A percentile compares a stretch with the other conserved stretches of the same genome.
Evolutionary conservation across 2,888 invertebrate species (phyloP).

Genomic region (Oxyteleia sp.): DNA sequence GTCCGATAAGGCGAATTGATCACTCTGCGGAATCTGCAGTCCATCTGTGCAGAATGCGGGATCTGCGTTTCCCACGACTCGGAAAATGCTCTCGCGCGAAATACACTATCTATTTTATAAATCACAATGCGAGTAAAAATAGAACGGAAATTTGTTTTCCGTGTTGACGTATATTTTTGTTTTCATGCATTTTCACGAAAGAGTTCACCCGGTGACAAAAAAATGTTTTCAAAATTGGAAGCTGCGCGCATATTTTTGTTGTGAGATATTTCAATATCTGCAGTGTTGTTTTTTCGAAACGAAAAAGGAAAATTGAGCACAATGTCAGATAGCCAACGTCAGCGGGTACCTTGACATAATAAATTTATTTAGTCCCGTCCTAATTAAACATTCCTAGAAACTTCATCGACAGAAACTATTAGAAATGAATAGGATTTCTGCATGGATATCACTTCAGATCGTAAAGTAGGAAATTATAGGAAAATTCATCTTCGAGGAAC

Average conservation of each 20-base stretch:
- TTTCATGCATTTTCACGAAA: no score
- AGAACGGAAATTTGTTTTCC: conserved; percentile 11
- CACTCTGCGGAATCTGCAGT: conserved; percentile 37
- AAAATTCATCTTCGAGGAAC: not conserved
- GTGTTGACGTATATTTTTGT: not conserved
- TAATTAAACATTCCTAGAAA: conserved; percentile 1
- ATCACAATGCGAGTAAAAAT: conserved; percentile 1
- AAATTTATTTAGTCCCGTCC: not conserved
- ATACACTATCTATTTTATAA: conserved; percentile 4
- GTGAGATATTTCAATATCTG: no score
- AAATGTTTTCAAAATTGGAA: no score
- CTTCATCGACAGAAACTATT: conserved; percentile 1
- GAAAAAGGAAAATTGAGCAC: not conserved
- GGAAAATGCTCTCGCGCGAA: conserved; percentile 18
- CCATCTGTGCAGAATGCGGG: conserved; percentile 35
- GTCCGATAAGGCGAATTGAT: conserved; percentile 50
- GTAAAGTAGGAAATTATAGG: not conserved
- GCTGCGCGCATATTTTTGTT: no score
- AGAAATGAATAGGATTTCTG: conserved; percentile 2
- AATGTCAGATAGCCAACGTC: not conserved
- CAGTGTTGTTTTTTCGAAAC: no score
- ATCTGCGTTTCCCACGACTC: conserved; percentile 6
- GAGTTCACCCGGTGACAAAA: not conserved
- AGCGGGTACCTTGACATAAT: not conserved
- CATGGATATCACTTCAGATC: not conserved